Base-by-base conservation (phyloP, 2,113 vertebrate genomes). In the Podocnemis expansa region DNA sequence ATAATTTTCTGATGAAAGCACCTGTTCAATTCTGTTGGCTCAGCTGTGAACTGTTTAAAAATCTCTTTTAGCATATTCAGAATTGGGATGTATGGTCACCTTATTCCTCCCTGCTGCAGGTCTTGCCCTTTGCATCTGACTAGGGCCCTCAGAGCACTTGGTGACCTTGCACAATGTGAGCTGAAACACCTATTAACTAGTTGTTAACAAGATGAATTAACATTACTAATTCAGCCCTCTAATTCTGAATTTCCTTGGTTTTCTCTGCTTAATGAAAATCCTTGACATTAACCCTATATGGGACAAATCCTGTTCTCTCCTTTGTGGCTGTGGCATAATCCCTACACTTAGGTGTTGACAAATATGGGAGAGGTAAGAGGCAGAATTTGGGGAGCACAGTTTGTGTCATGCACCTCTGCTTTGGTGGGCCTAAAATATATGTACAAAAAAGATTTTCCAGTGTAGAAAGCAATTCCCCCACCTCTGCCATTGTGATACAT, bases 261-360 rank as follows among this genome's bases (percentile, higher is more conserved):
- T 29, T 49, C 22, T 70, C 10, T 1, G 0, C 5, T 79, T 55
- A 80, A 55, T 5, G 6, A 31, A 43, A 54, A 78, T 54, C 90
- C 14, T 5, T 82, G 19, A 78, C 1, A 1, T 25, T 11, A 21
- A 67, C 63, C 51, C 11, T 75, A 24, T 14, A 13, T n/a, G 43
- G 6, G 29, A 78, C 47, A 81, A 55, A 41, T 41, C 52, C 14
- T 51, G 29, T 83, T 8, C 38, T 19, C 52, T 54, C 5, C 31
- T 55, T 45, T 24, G 19, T 0, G 1, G 10, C 9, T 84, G 41
- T 84, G 17, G 38, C 4, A 24, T 9, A 70, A 70, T 34, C 5
- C 38, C 47, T 73, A 9, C 17, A 14, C 38, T 76, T 41, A 41
- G 51, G 13, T 3, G 13, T 31, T 67, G 60, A 24, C 2, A 6